Conservation (phyloP, 2,888 invertebrate genomes). For the Sympetrum striolatum region DNA sequence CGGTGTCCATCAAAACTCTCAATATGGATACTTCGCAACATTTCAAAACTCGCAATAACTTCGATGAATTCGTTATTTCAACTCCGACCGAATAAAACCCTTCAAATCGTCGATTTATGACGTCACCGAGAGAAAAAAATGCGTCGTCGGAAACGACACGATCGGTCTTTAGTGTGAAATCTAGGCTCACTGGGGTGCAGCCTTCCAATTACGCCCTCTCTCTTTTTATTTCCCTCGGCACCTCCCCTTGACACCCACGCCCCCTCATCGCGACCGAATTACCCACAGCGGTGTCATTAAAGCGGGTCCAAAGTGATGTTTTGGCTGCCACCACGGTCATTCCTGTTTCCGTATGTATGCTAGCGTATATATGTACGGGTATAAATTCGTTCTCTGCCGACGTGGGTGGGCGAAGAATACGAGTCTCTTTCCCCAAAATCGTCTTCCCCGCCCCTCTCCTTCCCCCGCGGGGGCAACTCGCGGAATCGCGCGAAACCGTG, state of each 20-base stretch:
- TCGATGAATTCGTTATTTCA: not conserved
- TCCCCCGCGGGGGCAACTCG: not conserved
- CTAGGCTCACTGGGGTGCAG: not conserved
- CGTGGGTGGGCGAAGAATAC: not conserved
- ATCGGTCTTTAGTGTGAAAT: not conserved
- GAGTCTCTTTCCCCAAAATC: not conserved
- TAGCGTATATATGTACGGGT: conserved; percentile 34
- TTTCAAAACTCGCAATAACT: not conserved
- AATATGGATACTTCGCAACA: too few species aligned
- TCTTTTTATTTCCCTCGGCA: not conserved
- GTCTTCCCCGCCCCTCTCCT: not conserved
- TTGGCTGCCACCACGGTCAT: conserved; percentile 35
- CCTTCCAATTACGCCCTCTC: not conserved
- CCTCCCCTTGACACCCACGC: not conserved
- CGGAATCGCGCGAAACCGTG: not conserved
- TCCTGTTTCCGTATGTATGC: conserved; percentile 42
- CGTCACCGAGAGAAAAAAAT: not conserved
- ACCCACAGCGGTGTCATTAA: conserved; percentile 39
- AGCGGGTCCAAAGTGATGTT: conserved; percentile 39
- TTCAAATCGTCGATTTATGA: not conserved
- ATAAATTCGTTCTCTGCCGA: conserved; percentile 22
- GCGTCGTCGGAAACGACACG: not conserved
- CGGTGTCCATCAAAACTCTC: too few species aligned
- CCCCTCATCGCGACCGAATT: conserved; percentile 21
- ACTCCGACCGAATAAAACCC: not conserved